phyloP scores from a whole-genome alignment of 2,797 vertebrate genomes.

The Eidolon dupreanum region DNA sequence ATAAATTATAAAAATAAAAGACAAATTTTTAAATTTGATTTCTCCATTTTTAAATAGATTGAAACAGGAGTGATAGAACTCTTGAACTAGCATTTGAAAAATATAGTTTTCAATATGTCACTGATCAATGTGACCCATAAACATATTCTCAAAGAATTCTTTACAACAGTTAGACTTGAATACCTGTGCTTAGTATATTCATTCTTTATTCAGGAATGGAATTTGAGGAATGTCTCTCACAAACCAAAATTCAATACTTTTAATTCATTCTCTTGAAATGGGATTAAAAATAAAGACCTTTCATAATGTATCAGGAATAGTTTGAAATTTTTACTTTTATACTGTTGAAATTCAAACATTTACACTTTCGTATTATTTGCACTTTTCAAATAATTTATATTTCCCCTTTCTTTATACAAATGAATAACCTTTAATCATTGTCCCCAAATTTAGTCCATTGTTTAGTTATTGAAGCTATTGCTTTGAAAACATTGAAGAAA shows the following conservation, averaged over 20 bases:
- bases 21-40: not conserved
- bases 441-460: conserved; percentile 4
- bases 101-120: not conserved
- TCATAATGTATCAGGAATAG: not conserved
- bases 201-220: not conserved
- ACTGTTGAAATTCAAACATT: not conserved
- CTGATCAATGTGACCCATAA: not conserved
- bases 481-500: conserved; percentile 64
- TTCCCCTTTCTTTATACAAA: not conserved
- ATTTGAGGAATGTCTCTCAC: conserved; percentile 46
- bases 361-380: conserved; percentile 31
- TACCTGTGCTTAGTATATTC: not conserved
- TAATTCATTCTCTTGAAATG: conserved; percentile 51
- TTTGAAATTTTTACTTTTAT: conserved; percentile 36
- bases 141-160: not conserved
- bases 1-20: not conserved
- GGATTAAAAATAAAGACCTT: conserved; percentile 23
- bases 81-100: not conserved
- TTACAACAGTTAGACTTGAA: not conserved
- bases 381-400: not conserved
- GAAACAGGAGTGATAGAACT: not conserved
- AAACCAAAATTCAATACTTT: conserved; percentile 38
- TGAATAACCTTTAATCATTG: conserved; percentile 46
- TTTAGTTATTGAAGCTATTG: conserved; percentile 40
- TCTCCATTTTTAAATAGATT: not conserved